These are phyloP conservation scores for Cygnus atratus DNA, from an alignment of 2,113 vertebrate genomes.

Conservation along the genomic window DNA sequence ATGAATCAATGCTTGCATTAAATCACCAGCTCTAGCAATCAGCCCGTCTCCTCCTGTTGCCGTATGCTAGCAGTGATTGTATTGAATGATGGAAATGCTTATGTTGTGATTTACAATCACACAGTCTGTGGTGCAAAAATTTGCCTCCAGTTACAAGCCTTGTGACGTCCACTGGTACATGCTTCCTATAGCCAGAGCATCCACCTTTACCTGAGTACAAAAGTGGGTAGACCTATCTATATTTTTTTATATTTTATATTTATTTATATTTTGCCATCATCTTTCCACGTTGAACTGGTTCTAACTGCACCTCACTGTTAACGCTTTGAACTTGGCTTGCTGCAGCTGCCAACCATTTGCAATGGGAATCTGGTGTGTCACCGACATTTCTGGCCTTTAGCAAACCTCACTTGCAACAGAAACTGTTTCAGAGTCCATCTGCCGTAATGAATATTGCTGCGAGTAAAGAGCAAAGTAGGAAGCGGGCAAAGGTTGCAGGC, in stretches of 20 bases:
- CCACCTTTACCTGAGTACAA: fast-evolving
- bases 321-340: background rate
- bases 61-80: background rate
- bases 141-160: background rate
- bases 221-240: background rate
- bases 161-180: background rate
- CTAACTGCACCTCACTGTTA: background rate
- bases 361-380: background rate
- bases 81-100: fast-evolving
- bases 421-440: background rate
- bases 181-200: background rate
- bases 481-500: fast-evolving
- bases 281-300: background rate
- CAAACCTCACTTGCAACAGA: background rate
- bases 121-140: background rate
- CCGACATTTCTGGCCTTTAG: background rate
- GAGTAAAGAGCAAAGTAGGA: background rate
- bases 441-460: background rate
- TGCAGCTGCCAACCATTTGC: background rate
- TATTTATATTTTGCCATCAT: background rate
- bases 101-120: background rate
- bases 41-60: background rate
- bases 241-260: background rate
- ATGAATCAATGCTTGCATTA: background rate
- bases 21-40: background rate